These are phyloP conservation scores for Drosophila fuyamai DNA, from an alignment of 1,140 invertebrate species.

Conservation along the genomic window DNA sequence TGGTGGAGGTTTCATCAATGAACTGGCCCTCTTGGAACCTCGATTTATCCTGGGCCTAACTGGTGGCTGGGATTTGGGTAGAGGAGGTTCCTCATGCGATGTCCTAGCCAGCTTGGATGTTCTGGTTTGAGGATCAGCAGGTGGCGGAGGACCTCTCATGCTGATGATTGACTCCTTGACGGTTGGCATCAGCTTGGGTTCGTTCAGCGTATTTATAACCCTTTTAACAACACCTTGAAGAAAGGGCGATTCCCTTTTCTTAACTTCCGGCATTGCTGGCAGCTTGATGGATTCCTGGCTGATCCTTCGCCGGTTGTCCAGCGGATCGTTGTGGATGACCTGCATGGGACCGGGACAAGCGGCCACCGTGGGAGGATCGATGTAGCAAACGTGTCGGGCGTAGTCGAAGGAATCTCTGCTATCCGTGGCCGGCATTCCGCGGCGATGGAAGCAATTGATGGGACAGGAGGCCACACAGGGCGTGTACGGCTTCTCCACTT, in stretches of 20 bases:
- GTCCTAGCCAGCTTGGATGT: not conserved
- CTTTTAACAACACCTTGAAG: not conserved
- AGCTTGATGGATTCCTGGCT: slow-evolving; percentile 4
- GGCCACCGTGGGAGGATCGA: slow-evolving; percentile 17
- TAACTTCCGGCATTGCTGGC: slow-evolving; percentile 27
- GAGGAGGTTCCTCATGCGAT: too few relatives aligned
- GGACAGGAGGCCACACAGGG: slow-evolving; percentile 33
- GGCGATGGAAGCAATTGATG: slow-evolving; percentile 40
- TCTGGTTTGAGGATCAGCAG: not conserved
- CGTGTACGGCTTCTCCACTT: slow-evolving; percentile 36
- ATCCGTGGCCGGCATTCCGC: slow-evolving; percentile 29
- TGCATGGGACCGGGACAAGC: slow-evolving; percentile 47
- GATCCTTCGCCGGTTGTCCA: slow-evolving; percentile 5
- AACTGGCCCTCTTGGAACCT: not conserved
- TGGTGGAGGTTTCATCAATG: not conserved
- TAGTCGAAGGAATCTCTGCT: slow-evolving; percentile 22
- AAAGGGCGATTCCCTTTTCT: too few relatives aligned
- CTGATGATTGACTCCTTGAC: not conserved
- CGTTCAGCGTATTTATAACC: not conserved
- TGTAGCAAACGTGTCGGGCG: slow-evolving; percentile 17
- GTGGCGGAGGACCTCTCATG: not conserved
- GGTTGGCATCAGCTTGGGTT: not conserved
- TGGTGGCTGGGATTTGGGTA: slow-evolving; percentile 27
- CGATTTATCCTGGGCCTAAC: not conserved
- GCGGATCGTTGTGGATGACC: slow-evolving; percentile 23